These are phyloP conservation scores for Myathropa florea DNA, from an alignment of 2,888 invertebrate genomes.

Conservation along the genomic window DNA sequence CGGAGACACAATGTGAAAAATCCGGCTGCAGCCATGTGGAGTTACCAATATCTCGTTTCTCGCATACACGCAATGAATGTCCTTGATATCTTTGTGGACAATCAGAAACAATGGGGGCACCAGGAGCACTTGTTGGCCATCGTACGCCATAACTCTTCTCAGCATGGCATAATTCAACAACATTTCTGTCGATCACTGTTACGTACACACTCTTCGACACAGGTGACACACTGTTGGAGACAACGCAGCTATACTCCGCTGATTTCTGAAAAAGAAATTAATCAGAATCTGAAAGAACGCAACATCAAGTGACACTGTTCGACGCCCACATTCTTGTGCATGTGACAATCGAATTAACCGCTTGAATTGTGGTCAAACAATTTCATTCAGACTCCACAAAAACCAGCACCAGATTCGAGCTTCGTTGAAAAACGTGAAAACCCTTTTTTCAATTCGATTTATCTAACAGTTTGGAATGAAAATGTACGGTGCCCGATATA, in stretches of 20 bases:
- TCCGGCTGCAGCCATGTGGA: slow-evolving; percentile 89
- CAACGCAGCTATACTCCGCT: slow-evolving; percentile 88
- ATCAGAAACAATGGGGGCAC: slow-evolving; percentile 85
- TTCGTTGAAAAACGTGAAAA: neutral
- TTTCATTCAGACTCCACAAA: slow-evolving; percentile 7
- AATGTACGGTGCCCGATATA: slow-evolving; percentile 23
- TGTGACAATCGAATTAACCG: slow-evolving; percentile 37
- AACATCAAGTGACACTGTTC: slow-evolving; percentile 1
- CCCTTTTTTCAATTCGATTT: slow-evolving; percentile 12
- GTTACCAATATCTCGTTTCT: slow-evolving; percentile 83
- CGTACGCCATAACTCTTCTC: slow-evolving; percentile 83
- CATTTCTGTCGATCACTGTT: slow-evolving; percentile 83
- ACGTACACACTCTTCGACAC: slow-evolving; percentile 85
- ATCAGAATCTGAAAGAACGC: slow-evolving; percentile 23
- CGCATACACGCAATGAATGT: slow-evolving; percentile 82
- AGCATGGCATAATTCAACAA: slow-evolving; percentile 83
- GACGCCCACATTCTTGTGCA: slow-evolving; percentile 14
- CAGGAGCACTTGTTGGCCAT: slow-evolving; percentile 88
- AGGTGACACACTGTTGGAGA: slow-evolving; percentile 82
- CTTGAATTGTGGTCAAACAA: slow-evolving; percentile 13
- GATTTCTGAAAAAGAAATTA: slow-evolving; percentile 84
- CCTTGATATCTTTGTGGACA: slow-evolving; percentile 84
- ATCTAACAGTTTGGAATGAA: neutral
- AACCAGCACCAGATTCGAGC: neutral
- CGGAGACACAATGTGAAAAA: slow-evolving; percentile 87